Base-by-base conservation (phyloP, 2,888 invertebrate species). In the Ommatoiulus sabulosus region DNA sequence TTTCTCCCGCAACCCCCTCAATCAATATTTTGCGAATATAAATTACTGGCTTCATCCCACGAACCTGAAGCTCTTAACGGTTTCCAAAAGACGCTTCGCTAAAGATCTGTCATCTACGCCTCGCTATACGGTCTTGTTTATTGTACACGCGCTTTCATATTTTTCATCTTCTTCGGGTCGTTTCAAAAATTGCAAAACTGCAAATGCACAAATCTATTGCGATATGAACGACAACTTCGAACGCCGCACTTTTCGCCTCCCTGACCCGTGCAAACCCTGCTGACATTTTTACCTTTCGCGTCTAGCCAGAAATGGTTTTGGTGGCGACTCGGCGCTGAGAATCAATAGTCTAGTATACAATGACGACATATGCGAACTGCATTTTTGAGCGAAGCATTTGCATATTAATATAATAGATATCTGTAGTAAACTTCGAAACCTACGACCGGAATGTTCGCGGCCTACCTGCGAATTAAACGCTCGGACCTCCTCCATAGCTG, bases 21-120 rank as follows among this genome's bases (percentile, higher is more conserved):
- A 72, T 72, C 72, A 63, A 72, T 72, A 24, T 72, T 72, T 72
- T 72, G 20, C 72, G 72, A 24, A 20, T 72, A 72, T 24, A 63
- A n/a, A 24, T 72, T 72, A 10, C 24, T 72, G 72, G 72, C 72
- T 72, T 72, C 72, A 17, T 3, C 15, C 52, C 52, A 52, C n/a
- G 57, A n/a, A 57, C 17, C 57, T 35, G 35, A 35, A 35, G 35
- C 35, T 35, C 35, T 35, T 35, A 35, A 35, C 35, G 35, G 35
- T 35, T 35, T 35, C 35, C 35, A 35, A 57, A 57, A 57, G n/a
- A 46, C 7, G 57, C 57, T 17, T n/a, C 1, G 46, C 46, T 46
- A 46, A n/a, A 57, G 57, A 12, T 12, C 6, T 57, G 17, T n/a
- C 5, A 5, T n/a, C n/a, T 4, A 57, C 35, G 35, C 2, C 35